phyloP scores from a whole-genome alignment of 2,888 invertebrate species.

The Erebia palarica region DNA sequence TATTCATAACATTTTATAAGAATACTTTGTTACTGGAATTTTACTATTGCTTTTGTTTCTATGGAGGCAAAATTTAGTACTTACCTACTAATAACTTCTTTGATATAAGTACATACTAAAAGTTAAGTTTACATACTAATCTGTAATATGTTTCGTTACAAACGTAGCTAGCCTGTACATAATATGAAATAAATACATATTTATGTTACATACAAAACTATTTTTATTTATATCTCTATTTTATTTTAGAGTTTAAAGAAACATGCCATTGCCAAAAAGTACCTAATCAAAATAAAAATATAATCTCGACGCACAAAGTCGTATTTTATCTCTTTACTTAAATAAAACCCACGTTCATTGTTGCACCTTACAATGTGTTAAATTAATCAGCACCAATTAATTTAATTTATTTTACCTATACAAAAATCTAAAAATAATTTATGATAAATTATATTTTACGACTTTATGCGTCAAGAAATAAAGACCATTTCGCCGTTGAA shows the following conservation, averaged over 20 bases:
- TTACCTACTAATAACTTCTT: slow-evolving; percentile 12
- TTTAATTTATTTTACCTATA: background rate
- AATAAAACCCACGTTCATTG: background rate
- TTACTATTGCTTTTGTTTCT: slow-evolving; percentile 59
- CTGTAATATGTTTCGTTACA: slow-evolving; percentile 2
- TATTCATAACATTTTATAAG: slow-evolving; percentile 29
- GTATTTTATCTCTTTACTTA: background rate
- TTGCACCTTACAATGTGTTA: background rate
- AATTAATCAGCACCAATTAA: background rate
- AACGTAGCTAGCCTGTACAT: slow-evolving; percentile 26
- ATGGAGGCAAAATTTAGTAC: slow-evolving; percentile 46
- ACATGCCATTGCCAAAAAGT: slow-evolving; percentile 10
- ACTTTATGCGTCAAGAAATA: slow-evolving; percentile 14
- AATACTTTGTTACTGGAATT: slow-evolving; percentile 34
- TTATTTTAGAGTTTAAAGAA: slow-evolving; percentile 16
- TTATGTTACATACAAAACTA: slow-evolving; percentile 29
- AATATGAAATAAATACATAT: slow-evolving; percentile 28
- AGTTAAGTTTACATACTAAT: slow-evolving; percentile 1
- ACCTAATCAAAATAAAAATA: background rate
- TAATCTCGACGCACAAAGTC: slow-evolving; percentile 12
- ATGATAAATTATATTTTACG: background rate
- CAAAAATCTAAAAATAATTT: background rate
- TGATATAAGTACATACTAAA: slow-evolving; percentile 12
- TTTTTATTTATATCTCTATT: slow-evolving; percentile 24
- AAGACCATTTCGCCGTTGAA: background rate